Base-by-base conservation (phyloP, 2,797 vertebrate genomes). In the Coregonus sp. region DNA sequence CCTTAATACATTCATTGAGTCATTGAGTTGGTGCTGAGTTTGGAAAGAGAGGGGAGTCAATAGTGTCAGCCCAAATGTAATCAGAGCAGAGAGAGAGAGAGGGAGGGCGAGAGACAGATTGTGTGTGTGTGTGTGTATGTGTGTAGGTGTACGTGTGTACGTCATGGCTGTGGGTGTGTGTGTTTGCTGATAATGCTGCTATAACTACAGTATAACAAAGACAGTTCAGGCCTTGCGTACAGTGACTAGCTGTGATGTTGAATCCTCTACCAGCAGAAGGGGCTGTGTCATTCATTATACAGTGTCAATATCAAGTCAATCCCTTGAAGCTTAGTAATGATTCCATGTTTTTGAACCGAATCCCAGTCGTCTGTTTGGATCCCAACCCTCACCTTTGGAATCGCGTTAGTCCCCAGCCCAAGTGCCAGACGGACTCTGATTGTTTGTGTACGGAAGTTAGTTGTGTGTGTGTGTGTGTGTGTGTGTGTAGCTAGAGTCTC, bases 371-470 rank as follows among this genome's bases (percentile, higher is more conserved):
- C 66, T 75, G 73, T 54, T 2, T 72, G 70, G 69, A 77, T 85
- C 80, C 25, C 0, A 25, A 75, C 73, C 68, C 61, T 83, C 78
- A 87, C 83, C 89, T 73, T 79, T 85, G 86, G 83, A 88, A 86
- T 87, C 89, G 9, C 78, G 88, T 89, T 86, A 86, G 74, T 79
- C 68, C 2, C 2, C 68, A 78, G 76, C 80, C 76, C 85, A 82
- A 76, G 85, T 77, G 70, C 80, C 79, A 74, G 74, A 83, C 84
- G 73, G 72, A 74, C 78, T 73, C 1, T 37, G 76, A 79, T 86
- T 86, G 82, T 88, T 86, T 78, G 72, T 14, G 11, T 33, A 3
- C 75, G 73, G 73, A 56, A 68, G 81, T 89, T 74, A 82, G 82
- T 16, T 18, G 15, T 20, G 15, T 37, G 75, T 35, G 65, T 33